Conservation (phyloP, 2,113 vertebrate species). For the Puntigrus tetrazona region DNA sequence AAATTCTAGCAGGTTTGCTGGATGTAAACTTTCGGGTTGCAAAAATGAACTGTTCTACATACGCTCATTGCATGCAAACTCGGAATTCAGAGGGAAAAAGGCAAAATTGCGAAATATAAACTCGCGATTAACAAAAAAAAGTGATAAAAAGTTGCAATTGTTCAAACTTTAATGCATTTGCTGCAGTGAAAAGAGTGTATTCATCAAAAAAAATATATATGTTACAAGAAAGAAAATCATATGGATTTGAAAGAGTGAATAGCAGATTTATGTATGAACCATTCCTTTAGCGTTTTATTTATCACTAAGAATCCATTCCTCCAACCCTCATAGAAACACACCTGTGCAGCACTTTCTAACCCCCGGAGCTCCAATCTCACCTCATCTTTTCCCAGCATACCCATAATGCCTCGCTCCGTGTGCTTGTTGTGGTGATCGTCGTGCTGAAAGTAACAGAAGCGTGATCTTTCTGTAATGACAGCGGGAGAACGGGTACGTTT, state of each 20-base stretch:
- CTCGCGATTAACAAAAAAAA: no score
- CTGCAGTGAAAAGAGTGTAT: neutral
- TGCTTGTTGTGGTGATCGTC: slow-evolving; percentile 31
- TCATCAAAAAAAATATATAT: neutral
- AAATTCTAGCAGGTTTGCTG: no score
- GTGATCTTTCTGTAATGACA: slow-evolving; percentile 35
- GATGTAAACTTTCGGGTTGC: no score
- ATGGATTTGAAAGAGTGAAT: neutral
- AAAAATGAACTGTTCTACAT: no score
- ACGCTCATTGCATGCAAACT: no score
- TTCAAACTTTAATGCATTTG: neutral
- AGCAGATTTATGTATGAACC: neutral
- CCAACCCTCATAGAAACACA: slow-evolving; percentile 10
- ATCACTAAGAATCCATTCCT: slow-evolving; percentile 33
- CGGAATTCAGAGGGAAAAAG: no score
- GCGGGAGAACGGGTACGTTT: neutral
- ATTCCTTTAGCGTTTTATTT: slow-evolving; percentile 6
- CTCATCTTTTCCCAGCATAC: slow-evolving; percentile 15
- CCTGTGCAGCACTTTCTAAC: neutral
- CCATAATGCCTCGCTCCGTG: slow-evolving; percentile 22
- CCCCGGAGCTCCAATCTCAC: slow-evolving; percentile 8
- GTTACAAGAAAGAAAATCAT: neutral
- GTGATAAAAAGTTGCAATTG: no score
- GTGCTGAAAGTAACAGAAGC: slow-evolving; percentile 19
- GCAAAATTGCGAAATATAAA: no score